Percentiles rank a stretch among this genome's conserved stretches.
Evolutionary conservation across 2,888 invertebrate genomes (phyloP).

Genomic region (Abscondita cerata): DNA sequence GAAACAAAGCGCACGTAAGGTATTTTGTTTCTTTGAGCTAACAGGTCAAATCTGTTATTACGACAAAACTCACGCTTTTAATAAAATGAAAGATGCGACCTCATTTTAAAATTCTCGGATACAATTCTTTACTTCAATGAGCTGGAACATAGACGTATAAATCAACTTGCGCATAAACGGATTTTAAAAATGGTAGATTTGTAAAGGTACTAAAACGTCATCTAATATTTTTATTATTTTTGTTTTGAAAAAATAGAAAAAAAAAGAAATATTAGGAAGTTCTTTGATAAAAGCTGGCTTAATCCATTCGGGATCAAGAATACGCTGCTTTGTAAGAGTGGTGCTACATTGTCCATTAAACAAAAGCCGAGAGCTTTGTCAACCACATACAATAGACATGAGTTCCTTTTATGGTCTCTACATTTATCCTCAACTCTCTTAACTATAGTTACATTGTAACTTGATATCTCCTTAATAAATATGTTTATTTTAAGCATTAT

Average conservation of each 20-base stretch:
- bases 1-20: too few species aligned
- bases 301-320: constrained; percentile 23
- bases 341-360: constrained; percentile 30
- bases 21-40: too few species aligned
- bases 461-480: constrained; percentile 21
- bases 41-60: too few species aligned
- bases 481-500: constrained; percentile 13
- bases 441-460: constrained; percentile 17
- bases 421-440: constrained; percentile 25
- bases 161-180: constrained; percentile 15
- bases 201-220: constrained; percentile 1
- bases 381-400: constrained; percentile 27
- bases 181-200: not conserved
- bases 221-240: constrained; percentile 4
- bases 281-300: constrained; percentile 15
- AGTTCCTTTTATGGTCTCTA: constrained; percentile 25
- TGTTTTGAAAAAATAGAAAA: not conserved
- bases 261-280: not conserved
- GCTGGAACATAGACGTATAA: constrained; percentile 20
- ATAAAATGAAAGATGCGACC: constrained; percentile 20
- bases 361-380: constrained; percentile 32
- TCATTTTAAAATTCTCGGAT: constrained; percentile 5
- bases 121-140: constrained; percentile 25
- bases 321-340: constrained; percentile 20
- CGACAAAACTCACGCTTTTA: not conserved